Evolutionary conservation across 2,888 invertebrate species (phyloP).

Genomic region (Apodemia zela): DNA sequence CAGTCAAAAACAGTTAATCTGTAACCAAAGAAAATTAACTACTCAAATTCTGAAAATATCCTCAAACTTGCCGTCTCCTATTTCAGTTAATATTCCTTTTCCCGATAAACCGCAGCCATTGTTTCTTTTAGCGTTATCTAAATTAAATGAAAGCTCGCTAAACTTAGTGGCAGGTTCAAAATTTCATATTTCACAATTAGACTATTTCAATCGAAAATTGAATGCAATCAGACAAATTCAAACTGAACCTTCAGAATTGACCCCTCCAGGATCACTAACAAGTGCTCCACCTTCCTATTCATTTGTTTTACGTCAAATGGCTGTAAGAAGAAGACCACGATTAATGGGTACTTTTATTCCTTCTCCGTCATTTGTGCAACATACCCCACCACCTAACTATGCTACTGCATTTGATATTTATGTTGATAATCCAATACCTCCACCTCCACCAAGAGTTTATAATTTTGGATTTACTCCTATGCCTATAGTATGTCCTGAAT

Average conservation of each 20-base stretch:
- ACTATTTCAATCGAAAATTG: neutral
- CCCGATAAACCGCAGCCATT: constrained; percentile 49
- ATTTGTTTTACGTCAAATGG: constrained; percentile 65
- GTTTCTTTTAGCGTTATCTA: constrained; percentile 56
- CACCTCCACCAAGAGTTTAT: constrained; percentile 48
- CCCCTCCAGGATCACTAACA: constrained; percentile 60
- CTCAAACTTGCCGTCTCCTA: constrained; percentile 39
- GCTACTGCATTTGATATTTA: constrained; percentile 68
- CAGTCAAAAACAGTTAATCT: constrained; percentile 21
- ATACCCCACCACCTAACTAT: constrained; percentile 67
- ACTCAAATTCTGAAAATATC: constrained; percentile 31
- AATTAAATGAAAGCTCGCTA: constrained; percentile 50
- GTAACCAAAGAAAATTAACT: neutral
- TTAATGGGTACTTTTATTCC: constrained; percentile 69
- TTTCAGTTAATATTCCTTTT: constrained; percentile 32
- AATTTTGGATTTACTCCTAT: constrained; percentile 60
- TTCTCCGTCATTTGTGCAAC: constrained; percentile 65
- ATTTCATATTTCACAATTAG: neutral
- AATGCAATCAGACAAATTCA: constrained; percentile 18
- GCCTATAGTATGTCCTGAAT: constrained; percentile 59
- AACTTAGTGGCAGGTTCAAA: constrained; percentile 29
- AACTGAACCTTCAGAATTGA: constrained; percentile 41
- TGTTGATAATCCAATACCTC: constrained; percentile 52
- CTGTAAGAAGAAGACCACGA: constrained; percentile 54
- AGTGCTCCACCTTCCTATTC: constrained; percentile 71